A percentile compares a stretch with the other conserved stretches of the same genome.
Evolutionary conservation across 2,797 vertebrate species (phyloP).

Genomic region (Miichthys miiuy): DNA sequence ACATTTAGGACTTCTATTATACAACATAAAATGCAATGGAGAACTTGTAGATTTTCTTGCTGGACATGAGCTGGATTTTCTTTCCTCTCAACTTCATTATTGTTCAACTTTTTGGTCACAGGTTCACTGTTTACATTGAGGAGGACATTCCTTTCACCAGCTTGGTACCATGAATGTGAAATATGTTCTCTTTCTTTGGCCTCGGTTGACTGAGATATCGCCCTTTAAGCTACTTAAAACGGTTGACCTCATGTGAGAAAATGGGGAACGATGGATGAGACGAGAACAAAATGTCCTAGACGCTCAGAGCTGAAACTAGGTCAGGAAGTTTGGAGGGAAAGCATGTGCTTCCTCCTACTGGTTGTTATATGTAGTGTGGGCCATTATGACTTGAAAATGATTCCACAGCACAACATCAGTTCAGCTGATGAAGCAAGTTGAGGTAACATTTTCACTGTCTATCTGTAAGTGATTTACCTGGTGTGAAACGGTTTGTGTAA

Average conservation of each 20-base stretch:
- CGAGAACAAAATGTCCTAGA: slow-evolving; percentile 87
- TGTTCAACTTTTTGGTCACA: slow-evolving; percentile 27
- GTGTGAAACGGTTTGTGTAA: background rate
- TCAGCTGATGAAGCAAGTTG: background rate
- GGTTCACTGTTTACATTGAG: slow-evolving; percentile 36
- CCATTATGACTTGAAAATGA: slow-evolving; percentile 4
- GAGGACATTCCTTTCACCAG: slow-evolving; percentile 43
- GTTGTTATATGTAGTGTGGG: slow-evolving; percentile 64
- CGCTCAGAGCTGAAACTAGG: slow-evolving; percentile 79
- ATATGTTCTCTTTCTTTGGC: slow-evolving; percentile 48
- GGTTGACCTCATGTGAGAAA: slow-evolving; percentile 77
- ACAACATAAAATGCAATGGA: background rate
- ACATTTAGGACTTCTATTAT: background rate
- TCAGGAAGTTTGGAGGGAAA: slow-evolving; percentile 74
- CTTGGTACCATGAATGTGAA: slow-evolving; percentile 39
- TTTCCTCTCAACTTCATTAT: background rate
- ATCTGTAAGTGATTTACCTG: background rate
- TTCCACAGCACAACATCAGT: background rate
- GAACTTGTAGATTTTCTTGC: background rate
- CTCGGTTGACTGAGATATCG: slow-evolving; percentile 52
- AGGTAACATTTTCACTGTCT: background rate
- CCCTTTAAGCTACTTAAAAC: slow-evolving; percentile 71
- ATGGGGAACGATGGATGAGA: slow-evolving; percentile 69
- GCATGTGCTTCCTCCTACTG: slow-evolving; percentile 82
- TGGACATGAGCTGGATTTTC: background rate